phyloP scores from a whole-genome alignment of 2,797 vertebrate genomes.

The Telmatherina bonti region DNA sequence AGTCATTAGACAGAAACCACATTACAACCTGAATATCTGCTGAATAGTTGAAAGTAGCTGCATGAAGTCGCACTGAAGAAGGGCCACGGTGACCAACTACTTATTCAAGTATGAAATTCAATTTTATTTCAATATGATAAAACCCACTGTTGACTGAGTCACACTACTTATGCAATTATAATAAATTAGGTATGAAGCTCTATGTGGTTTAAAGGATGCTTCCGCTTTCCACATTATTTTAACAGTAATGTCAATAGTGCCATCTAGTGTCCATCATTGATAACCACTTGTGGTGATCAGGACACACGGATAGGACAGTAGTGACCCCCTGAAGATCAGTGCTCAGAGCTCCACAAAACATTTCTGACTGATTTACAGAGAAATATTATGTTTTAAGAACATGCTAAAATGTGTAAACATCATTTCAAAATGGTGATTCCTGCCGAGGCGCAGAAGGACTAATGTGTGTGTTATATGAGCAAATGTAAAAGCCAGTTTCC shows the following conservation, averaged over 20 bases:
- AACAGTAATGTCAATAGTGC: constrained; percentile 58
- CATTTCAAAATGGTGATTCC: neutral
- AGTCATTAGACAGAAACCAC: constrained; percentile 18
- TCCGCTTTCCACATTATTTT: constrained; percentile 6
- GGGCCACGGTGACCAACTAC: constrained; percentile 2
- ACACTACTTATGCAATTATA: constrained; percentile 29
- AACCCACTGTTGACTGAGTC: constrained; percentile 35
- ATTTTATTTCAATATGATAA: constrained; percentile 41
- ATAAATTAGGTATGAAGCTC: constrained; percentile 43
- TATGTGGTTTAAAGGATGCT: constrained; percentile 19
- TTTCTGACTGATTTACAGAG: neutral
- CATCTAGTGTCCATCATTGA: constrained; percentile 72
- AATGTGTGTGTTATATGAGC: neutral
- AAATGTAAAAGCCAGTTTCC: neutral
- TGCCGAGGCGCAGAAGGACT: neutral
- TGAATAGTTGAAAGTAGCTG: constrained; percentile 29
- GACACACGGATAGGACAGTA: neutral
- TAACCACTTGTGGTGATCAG: neutral
- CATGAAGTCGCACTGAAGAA: constrained; percentile 5
- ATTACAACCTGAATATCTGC: constrained; percentile 12
- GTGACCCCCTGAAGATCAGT: neutral
- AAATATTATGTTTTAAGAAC: neutral
- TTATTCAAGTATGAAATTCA: constrained; percentile 20
- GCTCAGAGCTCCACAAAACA: neutral
- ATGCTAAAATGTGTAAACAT: neutral